A percentile compares a stretch with the other conserved stretches of the same genome.
Evolutionary conservation across 2,797 vertebrate species (phyloP).

Genomic region (Geotrypetes seraphini): DNA sequence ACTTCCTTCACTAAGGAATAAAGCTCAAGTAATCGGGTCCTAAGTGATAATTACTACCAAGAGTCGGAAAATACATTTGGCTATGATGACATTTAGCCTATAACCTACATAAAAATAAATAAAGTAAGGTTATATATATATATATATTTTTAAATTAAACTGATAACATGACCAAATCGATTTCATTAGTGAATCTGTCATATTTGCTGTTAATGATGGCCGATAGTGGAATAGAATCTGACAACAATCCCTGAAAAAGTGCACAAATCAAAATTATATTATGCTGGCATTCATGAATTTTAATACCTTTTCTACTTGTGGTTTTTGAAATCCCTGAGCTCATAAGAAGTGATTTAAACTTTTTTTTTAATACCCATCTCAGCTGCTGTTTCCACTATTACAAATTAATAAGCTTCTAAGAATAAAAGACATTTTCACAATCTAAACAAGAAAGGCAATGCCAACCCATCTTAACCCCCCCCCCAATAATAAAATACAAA

Average conservation of each 20-base stretch:
- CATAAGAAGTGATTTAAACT: constrained; percentile 22
- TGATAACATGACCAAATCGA: constrained; percentile 36
- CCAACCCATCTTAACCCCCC: no score
- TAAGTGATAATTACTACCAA: constrained; percentile 18
- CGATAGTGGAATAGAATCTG: constrained; percentile 21
- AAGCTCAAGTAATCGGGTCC: no score
- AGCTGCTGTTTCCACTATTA: constrained; percentile 21
- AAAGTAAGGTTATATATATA: constrained; percentile 16
- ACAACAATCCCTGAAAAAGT: constrained; percentile 27
- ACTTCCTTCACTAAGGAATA: no score
- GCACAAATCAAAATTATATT: constrained; percentile 21
- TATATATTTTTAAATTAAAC: constrained; percentile 31
- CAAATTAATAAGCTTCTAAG: constrained; percentile 25
- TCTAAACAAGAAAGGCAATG: constrained; percentile 13
- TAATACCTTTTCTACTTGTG: constrained; percentile 18
- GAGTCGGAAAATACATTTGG: constrained; percentile 6
- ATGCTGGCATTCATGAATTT: constrained; percentile 25
- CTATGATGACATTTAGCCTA: constrained; percentile 6
- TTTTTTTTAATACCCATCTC: constrained; percentile 15
- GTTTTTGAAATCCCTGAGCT: constrained; percentile 4
- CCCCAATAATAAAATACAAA: no score
- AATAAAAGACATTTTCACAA: constrained; percentile 18
- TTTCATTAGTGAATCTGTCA: constrained; percentile 40
- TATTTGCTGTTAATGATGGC: constrained; percentile 29
- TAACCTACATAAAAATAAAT: constrained; percentile 6